These are phyloP conservation scores for Hippocampus zosterae DNA, from an alignment of 2,113 vertebrate genomes.

Conservation along the genomic window DNA sequence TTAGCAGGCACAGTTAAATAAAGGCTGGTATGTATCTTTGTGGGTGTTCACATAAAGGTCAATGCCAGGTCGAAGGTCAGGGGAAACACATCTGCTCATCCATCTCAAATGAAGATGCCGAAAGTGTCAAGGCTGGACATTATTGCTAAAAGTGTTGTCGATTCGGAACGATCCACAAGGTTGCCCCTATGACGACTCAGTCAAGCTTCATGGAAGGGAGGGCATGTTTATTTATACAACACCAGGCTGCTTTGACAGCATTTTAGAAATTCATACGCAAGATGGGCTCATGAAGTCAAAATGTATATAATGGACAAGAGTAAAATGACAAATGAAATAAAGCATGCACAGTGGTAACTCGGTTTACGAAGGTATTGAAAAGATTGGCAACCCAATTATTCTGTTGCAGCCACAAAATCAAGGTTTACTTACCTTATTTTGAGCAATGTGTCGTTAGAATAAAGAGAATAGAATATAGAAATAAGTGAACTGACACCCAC, in stretches of 20 bases:
- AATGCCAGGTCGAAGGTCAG: constrained; percentile 21
- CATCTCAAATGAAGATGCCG: background rate
- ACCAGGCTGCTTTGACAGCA: background rate
- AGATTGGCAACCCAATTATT: background rate
- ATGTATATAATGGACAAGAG: background rate
- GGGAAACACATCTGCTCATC: constrained; percentile 40
- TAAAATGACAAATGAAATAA: background rate
- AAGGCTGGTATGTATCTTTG: constrained; percentile 27
- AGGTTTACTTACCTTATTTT: background rate
- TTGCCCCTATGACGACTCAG: background rate
- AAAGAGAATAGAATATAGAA: too few species aligned
- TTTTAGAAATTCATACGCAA: background rate
- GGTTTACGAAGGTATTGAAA: background rate
- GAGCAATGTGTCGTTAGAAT: too few species aligned
- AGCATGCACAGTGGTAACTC: background rate
- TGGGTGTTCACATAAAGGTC: constrained; percentile 28
- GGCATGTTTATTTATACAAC: constrained; percentile 5
- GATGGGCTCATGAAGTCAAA: background rate
- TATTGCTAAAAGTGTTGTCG: background rate
- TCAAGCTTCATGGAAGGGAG: background rate
- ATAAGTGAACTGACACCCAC: too few species aligned
- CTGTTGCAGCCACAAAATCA: background rate
- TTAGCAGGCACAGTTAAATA: constrained; percentile 53
- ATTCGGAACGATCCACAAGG: background rate
- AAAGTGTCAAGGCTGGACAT: background rate